Base-by-base conservation (phyloP, 1,140 invertebrate genomes). In the Danaus melanippus region DNA sequence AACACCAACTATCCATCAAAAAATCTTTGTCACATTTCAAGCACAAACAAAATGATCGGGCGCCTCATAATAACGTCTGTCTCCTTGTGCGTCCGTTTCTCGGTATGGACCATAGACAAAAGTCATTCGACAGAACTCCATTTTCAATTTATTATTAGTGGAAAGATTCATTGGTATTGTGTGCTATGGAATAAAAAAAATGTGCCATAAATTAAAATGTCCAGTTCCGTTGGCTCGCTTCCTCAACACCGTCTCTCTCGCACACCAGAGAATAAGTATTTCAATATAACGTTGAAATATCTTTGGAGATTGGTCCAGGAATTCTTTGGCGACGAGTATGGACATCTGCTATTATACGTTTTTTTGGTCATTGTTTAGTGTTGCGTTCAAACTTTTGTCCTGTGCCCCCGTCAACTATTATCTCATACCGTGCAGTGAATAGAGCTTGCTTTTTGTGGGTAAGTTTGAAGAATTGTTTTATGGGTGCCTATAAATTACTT, bases 401-500 rank as follows among this genome's bases (percentile, higher is more conserved):
- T 69, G 64, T 73, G 72, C 78, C 69, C 71, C 76, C 62, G 74
- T 76, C 60, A 62, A 44, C 74, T 76, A 81, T 86, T 84, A 81
- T 84, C 72, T 84, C 75, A 74, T 73, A 76, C 57, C 71, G 69
- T 67, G 56, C 56, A 58, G 60, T 79, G 70, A 79, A 84, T 83
- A 78, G 69, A 60, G 47, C 53, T 59, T 45, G 60, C 66, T 67
- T 82, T 84, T 82, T 80, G 78, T 79, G 74, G 76, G 61, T 44
- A 67, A 77, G 60, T 82, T 84, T 80, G 66, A 75, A 81, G 79
- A 82, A 84, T 86, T 83, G 79, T 84, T 86, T 86, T 82, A 86
- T 79, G 75, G 66, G 51, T 58, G 58, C 60, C 74, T 71, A 81
- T 84, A 86, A 86, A 84, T 83, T 73, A 62, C 52, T 67, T 59